These are phyloP conservation scores for Malurus cyaneus DNA, from an alignment of 2,113 vertebrate species.

Conservation along the genomic window DNA sequence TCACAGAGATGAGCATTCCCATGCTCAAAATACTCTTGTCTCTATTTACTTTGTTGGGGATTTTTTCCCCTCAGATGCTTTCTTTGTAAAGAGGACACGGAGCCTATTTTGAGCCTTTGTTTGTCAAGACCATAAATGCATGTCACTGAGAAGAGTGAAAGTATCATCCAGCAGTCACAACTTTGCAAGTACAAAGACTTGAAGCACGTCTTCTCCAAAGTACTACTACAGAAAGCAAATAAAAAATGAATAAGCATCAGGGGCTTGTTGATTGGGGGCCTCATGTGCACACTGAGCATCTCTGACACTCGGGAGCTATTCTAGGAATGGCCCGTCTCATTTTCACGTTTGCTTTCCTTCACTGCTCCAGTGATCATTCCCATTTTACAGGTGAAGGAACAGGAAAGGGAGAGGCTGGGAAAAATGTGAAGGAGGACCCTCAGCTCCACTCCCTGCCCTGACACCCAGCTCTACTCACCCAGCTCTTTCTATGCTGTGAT, in stretches of 20 bases:
- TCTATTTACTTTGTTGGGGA: background rate
- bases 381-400: background rate
- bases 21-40: background rate
- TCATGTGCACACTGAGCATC: background rate
- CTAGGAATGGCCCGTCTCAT: background rate
- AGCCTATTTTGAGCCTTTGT: conserved; percentile 3
- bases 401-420: background rate
- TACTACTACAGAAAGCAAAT: background rate
- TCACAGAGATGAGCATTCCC: background rate
- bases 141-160: background rate
- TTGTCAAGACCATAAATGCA: background rate
- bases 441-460: background rate
- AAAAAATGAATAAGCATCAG: background rate
- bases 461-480: background rate
- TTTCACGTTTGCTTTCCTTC: background rate
- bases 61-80: background rate
- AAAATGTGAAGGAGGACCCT: background rate
- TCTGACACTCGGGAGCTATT: background rate
- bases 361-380: background rate
- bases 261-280: background rate
- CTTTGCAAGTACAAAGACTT: background rate
- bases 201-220: background rate
- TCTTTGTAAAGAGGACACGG: background rate
- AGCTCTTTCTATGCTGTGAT: background rate
- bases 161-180: background rate